Evolutionary conservation across 2,888 invertebrate species (phyloP), one percentile per base, ranked within the genome.

Genomic region (Aporophyla nigra): DNA sequence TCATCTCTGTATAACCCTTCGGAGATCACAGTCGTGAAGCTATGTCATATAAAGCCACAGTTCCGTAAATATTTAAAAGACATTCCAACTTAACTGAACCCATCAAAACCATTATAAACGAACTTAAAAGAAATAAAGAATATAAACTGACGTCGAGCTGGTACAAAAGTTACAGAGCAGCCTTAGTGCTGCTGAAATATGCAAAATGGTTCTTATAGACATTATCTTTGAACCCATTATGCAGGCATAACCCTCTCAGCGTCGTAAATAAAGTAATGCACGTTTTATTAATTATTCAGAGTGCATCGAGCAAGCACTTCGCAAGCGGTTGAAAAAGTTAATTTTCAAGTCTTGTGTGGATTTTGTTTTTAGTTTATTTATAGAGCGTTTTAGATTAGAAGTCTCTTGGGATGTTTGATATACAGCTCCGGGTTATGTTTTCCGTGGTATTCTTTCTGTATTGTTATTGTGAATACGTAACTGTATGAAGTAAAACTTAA

Each of bases 271-370:
- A 85, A 86, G 85, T 87, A 86, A 87, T 87, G 86, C 83, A 87
- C 86, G 83, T 87, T 87, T 85, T 86, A 90, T 91, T 91, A 90
- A 91, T 92, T 90, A 91, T 90, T 91, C 89, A 88, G 87, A 91
- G 90, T 90, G 91, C 88, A 90, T 87, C 82, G 78, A 84, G 82
- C 76, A 83, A 87, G 86, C 83, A 85, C 78, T 88, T 80, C 73
- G 77, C 78, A 66, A 75, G 74, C 68, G 71, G 74, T 83, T 76
- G 82, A 82, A 82, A 84, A 87, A 86, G 84, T 86, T 78, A 81
- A 84, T 76, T 85, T 81, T 76, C 70, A 83, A 78, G 74, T 71
- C 82, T 76, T 58, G 74, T 76, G 86, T 84, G 76, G 82, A 85
- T 74, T 77, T 43, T 63, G 56, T 71, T 71, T 68, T 78, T 65